Conservation (phyloP, 2,113 vertebrate species). For the Grammomys dolichurus region DNA sequence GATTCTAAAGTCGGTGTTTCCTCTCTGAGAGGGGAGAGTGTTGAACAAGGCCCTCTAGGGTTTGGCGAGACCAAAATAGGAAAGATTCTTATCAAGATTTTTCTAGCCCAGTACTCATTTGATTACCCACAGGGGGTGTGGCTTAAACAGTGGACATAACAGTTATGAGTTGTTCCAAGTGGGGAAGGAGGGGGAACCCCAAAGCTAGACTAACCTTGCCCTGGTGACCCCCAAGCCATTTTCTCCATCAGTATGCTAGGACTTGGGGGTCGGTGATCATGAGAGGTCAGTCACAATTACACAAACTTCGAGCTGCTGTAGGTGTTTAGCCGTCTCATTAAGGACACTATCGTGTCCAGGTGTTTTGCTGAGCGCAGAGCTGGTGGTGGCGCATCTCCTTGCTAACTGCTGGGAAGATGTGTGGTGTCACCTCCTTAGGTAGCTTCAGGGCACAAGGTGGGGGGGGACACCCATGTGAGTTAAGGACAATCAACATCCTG, state of each 20-base stretch:
- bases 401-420: not conserved
- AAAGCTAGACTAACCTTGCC: not conserved
- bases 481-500: not conserved
- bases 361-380: conserved; percentile 45
- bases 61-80: not conserved
- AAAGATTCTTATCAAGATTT: not conserved
- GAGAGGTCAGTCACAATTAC: conserved; percentile 44
- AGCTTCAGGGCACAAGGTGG: not conserved
- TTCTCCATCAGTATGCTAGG: not conserved
- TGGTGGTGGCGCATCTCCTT: not conserved
- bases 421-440: not conserved
- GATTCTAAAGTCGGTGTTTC: not conserved
- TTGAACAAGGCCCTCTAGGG: rapidly evolving
- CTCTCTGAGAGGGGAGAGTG: not conserved
- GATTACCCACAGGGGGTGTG: rapidly evolving
- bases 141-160: not conserved
- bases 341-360: conserved; percentile 25
- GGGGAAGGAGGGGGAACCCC: not conserved
- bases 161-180: not conserved
- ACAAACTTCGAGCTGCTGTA: not conserved
- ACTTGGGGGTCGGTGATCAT: conserved; percentile 38
- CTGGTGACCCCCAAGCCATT: not conserved
- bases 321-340: conserved; percentile 6
- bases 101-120: not conserved
- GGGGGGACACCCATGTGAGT: not conserved